These are phyloP conservation scores for Lepidurus packardi DNA, from an alignment of 1,140 invertebrate genomes.

Conservation along the genomic window DNA sequence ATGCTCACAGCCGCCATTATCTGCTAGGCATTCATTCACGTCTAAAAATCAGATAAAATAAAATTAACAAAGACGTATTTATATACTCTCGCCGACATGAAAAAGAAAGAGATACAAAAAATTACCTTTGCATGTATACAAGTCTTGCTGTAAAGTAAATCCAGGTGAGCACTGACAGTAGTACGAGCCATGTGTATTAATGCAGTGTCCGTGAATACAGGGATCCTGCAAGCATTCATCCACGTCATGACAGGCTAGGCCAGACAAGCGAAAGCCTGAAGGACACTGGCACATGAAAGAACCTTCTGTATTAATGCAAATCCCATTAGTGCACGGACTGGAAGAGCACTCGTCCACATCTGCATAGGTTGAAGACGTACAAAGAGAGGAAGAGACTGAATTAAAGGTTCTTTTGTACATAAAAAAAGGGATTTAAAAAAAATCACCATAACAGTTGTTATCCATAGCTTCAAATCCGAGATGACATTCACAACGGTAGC, in stretches of 20 bases:
- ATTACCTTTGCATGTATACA: slow-evolving; percentile 31
- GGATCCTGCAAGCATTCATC: slow-evolving; percentile 37
- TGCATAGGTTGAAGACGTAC: not conserved
- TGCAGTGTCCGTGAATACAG: slow-evolving; percentile 41
- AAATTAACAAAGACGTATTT: not conserved
- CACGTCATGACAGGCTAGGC: slow-evolving; percentile 45
- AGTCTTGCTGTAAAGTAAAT: slow-evolving; percentile 37
- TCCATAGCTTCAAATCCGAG: slow-evolving; percentile 42
- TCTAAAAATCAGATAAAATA: slow-evolving; percentile 37
- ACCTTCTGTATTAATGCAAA: slow-evolving; percentile 73
- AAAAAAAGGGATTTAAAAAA: slow-evolving; percentile 8
- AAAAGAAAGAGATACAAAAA: not conserved
- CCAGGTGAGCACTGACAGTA: slow-evolving; percentile 44
- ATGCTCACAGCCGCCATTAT: slow-evolving; percentile 45
- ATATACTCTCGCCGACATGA: not conserved
- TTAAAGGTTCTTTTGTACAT: not conserved
- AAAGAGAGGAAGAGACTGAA: not conserved
- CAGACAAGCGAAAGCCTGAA: slow-evolving; percentile 57
- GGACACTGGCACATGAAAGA: slow-evolving; percentile 75
- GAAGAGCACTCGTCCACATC: slow-evolving; percentile 61
- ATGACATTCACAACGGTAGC: slow-evolving; percentile 49
- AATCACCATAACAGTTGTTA: slow-evolving; percentile 28
- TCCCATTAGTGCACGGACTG: slow-evolving; percentile 50
- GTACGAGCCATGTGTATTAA: slow-evolving; percentile 41
- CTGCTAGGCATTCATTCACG: slow-evolving; percentile 43